Percentiles rank a stretch among this genome's conserved stretches.
phyloP scores from a whole-genome alignment of 2,888 invertebrate species.

The Eurytoma adleriae region DNA sequence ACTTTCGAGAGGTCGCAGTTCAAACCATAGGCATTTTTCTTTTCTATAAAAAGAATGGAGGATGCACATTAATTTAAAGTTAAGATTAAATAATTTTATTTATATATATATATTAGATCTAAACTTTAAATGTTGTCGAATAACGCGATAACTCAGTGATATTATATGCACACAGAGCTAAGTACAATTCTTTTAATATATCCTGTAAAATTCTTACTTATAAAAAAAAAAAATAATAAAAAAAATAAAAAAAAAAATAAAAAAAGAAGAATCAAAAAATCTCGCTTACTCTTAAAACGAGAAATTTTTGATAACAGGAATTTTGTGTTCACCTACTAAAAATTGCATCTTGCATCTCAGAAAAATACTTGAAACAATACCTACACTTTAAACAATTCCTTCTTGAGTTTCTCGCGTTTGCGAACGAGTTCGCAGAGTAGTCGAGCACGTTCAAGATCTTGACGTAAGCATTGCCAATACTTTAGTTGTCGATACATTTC shows the following conservation, averaged over 20 bases:
- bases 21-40: conserved; percentile 88
- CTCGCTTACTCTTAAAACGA: no score
- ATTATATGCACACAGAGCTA: conserved; percentile 64
- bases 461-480: conserved; percentile 95
- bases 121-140: conserved; percentile 4
- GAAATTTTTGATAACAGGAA: no score
- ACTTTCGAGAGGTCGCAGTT: conserved; percentile 89
- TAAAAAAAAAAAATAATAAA: no score
- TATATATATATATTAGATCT: not conserved
- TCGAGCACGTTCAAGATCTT: conserved; percentile 93
- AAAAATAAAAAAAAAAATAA: no score
- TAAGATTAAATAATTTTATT: not conserved
- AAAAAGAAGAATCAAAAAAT: no score
- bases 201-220: not conserved
- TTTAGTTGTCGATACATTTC: conserved; percentile 91
- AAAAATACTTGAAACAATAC: conserved; percentile 53
- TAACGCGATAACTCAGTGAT: conserved; percentile 66
- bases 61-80: conserved; percentile 4
- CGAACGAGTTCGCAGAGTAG: conserved; percentile 95
- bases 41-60: conserved; percentile 72
- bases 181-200: conserved; percentile 21
- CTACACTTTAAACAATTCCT: conserved; percentile 87
- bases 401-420: conserved; percentile 96
- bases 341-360: not conserved
- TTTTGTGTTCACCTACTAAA: not conserved